Conservation (phyloP, 2,888 invertebrate genomes). For the Lottia gigantea region DNA sequence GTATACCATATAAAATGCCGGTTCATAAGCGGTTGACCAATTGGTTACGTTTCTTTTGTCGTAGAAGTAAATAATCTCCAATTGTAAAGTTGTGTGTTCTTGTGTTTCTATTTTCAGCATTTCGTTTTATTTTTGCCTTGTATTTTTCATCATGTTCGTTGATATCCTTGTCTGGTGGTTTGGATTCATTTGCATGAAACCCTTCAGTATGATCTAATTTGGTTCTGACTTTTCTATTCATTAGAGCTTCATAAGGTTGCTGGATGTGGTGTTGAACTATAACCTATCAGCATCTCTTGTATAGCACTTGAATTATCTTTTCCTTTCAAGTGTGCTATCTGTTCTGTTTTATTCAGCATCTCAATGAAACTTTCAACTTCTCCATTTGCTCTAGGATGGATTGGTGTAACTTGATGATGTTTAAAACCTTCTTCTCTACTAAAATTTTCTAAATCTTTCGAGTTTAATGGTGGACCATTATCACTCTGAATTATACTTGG, state of each 20-base stretch:
- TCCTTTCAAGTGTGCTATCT: constrained; percentile 19
- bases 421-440: constrained; percentile 25
- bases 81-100: constrained; percentile 19
- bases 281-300: constrained; percentile 29
- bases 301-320: constrained; percentile 17
- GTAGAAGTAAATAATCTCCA: constrained; percentile 24
- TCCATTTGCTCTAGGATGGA: constrained; percentile 30
- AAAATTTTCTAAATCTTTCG: constrained; percentile 25
- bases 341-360: constrained; percentile 26
- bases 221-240: constrained; percentile 22
- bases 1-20: constrained; percentile 19
- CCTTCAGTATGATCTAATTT: constrained; percentile 20
- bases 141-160: constrained; percentile 8
- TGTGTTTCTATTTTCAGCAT: constrained; percentile 14
- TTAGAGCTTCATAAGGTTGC: constrained; percentile 28
- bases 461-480: constrained; percentile 32
- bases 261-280: constrained; percentile 30
- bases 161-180: constrained; percentile 1
- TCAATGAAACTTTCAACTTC: constrained; percentile 30
- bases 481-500: constrained; percentile 22
- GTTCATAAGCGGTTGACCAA: constrained; percentile 29
- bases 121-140: not conserved
- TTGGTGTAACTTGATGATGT: constrained; percentile 30
- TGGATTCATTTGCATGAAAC: not conserved
- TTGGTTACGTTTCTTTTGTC: constrained; percentile 19